Evolutionary conservation across 2,797 vertebrate species (phyloP).

Genomic region (Moxostoma hubbsi): DNA sequence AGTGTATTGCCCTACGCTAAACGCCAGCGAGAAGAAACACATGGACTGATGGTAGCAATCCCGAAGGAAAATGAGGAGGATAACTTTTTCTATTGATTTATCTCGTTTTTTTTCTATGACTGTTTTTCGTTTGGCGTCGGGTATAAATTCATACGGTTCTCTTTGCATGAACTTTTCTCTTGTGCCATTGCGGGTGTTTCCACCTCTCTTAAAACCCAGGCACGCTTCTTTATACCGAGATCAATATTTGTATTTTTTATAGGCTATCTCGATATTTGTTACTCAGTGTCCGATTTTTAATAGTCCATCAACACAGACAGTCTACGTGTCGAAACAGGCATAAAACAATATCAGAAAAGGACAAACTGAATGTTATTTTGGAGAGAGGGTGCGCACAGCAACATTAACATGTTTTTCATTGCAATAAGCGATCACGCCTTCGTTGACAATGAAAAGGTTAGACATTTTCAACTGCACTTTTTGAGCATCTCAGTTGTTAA

Average conservation of each 20-base stretch:
- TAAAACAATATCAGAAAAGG: constrained; percentile 64
- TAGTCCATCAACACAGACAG: constrained; percentile 79
- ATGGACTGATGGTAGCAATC: constrained; percentile 3
- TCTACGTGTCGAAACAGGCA: constrained; percentile 19
- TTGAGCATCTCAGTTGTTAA: constrained; percentile 33
- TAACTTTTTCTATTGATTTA: constrained; percentile 35
- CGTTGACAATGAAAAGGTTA: constrained; percentile 80
- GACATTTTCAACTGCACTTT: constrained; percentile 67
- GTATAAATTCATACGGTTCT: constrained; percentile 76
- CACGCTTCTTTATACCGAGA: constrained; percentile 93
- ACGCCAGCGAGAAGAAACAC: constrained; percentile 20
- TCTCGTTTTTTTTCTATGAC: constrained; percentile 42
- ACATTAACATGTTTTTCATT: constrained; percentile 55
- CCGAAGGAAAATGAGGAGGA: constrained; percentile 23
- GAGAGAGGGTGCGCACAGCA: constrained; percentile 80
- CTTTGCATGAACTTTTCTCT: constrained; percentile 95
- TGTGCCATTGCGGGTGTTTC: constrained; percentile 79
- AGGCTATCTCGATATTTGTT: constrained; percentile 93
- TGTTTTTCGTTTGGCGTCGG: constrained; percentile 71
- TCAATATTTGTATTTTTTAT: constrained; percentile 99
- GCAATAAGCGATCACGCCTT: constrained; percentile 64
- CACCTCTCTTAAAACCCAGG: constrained; percentile 77
- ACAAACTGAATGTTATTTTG: constrained; percentile 83
- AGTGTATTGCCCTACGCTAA: not conserved
- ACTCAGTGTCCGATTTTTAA: constrained; percentile 87